These are phyloP conservation scores for Zaprionus ornatus DNA, from an alignment of 1,140 invertebrate species.

Conservation along the genomic window DNA sequence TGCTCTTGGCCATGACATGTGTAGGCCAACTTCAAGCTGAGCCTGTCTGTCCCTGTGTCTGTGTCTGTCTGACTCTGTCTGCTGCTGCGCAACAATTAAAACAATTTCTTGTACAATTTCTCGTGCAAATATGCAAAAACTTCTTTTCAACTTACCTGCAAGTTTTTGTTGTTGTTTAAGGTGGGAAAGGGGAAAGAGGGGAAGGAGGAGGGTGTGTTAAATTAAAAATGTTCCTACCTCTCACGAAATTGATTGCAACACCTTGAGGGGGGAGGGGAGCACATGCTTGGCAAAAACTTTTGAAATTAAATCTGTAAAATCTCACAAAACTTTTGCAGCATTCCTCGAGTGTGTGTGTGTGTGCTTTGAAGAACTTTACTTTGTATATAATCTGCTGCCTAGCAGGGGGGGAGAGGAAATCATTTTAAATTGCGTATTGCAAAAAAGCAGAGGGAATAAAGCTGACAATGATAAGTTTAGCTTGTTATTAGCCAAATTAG, in stretches of 20 bases:
- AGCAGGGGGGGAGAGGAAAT: conserved; percentile 36
- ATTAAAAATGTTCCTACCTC: conserved; percentile 50
- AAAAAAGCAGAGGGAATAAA: neutral
- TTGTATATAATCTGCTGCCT: conserved; percentile 32
- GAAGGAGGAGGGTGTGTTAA: conserved; percentile 27
- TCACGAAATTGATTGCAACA: conserved; percentile 56
- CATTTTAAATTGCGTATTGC: conserved; percentile 24
- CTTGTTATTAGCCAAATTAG: conserved; percentile 62
- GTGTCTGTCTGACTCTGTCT: conserved; percentile 16
- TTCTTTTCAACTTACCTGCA: conserved; percentile 33
- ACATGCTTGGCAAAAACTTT: conserved; percentile 54
- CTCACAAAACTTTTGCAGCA: conserved; percentile 40
- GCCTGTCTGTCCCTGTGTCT: conserved; percentile 22
- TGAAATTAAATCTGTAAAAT: conserved; percentile 64
- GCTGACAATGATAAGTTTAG: conserved; percentile 17
- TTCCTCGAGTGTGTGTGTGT: conserved; percentile 11
- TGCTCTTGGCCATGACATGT: conserved; percentile 40
- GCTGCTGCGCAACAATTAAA: conserved; percentile 66
- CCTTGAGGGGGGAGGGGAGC: conserved; percentile 12
- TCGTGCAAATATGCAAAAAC: conserved; percentile 63
- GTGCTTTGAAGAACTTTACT: conserved; percentile 40
- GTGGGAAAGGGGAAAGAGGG: neutral
- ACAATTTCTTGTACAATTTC: conserved; percentile 61
- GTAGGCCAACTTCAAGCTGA: neutral
- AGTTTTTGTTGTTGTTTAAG: conserved; percentile 10